Conservation (phyloP, 1,140 invertebrate species). For the Caenorhabditis remanei region DNA sequence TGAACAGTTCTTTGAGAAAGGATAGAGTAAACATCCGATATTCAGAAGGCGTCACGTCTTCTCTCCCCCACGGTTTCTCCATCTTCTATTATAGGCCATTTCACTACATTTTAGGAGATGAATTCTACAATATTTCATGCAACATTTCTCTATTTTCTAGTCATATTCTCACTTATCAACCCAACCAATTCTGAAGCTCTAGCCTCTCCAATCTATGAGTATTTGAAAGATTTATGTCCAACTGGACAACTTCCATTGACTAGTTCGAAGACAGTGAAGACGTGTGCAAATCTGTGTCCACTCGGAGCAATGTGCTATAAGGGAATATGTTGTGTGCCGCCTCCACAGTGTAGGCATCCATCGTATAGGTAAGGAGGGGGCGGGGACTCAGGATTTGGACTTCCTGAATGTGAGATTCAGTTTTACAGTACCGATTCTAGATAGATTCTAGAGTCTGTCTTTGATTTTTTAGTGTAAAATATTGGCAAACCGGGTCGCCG, state of each 20-base stretch:
- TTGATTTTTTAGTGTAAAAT: no score
- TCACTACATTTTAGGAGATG: not conserved
- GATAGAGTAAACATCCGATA: conserved; percentile 21
- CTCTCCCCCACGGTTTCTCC: not conserved
- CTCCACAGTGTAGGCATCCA: conserved; percentile 37
- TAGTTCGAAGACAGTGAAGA: conserved; percentile 16
- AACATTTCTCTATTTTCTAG: not conserved
- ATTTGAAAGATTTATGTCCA: conserved; percentile 55
- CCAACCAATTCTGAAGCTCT: not conserved
- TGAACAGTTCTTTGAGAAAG: not conserved
- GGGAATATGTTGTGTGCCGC: conserved; percentile 54
- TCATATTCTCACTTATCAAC: not conserved
- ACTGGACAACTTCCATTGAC: conserved; percentile 43
- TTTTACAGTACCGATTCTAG: no score
- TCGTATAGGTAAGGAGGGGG: conserved; percentile 9
- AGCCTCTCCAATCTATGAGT: conserved; percentile 19
- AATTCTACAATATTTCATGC: not conserved
- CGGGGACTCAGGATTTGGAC: not conserved
- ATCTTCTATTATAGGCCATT: not conserved
- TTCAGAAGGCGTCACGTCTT: conserved; percentile 32
- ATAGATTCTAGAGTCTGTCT: no score
- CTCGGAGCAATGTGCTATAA: conserved; percentile 50
- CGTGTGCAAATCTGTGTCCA: conserved; percentile 52
- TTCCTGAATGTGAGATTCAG: no score
- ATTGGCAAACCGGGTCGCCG: no score